Base-by-base conservation (phyloP, 2,113 vertebrate genomes). In the mouse (Mus musculus) region DNA sequence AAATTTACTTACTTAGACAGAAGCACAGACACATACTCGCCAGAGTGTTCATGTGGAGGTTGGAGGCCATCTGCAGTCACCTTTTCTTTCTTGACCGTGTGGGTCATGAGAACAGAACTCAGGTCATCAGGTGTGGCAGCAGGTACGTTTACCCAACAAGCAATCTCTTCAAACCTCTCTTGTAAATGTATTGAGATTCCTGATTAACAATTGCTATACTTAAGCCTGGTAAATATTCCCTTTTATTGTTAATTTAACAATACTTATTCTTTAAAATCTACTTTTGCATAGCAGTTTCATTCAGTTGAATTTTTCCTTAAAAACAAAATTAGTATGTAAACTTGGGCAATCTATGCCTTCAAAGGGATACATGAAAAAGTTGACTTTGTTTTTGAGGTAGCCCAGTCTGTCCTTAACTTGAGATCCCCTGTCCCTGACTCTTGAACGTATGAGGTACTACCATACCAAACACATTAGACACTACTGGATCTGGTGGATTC, bases 171-270 rank as follows among this genome's bases (percentile, higher is more conserved):
- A 2, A 67, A 42, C 8, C 24, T 9, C 61, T 86, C 93, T 91
- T 81, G 65, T 76, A 59, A 92, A 88, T 92, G 36, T 42, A 20
- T 65, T 87, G 33, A 63, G 12, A 71, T 82, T 81, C 71, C 24
- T 72, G 67, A 89, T 87, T 76, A 81, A 30, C 56, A 49, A 78
- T 76, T 76, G 2, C 4, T 59, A 36, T 59, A 20, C 59, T 85
- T 71, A 78, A 65, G 39, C 39, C 59, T 61, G 26, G 5, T 87
- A 95, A 95, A 91, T 87, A 81, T 63, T 95, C 24, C 24, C 39
- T 87, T 89, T 80, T 72, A 86, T 17, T 36, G 75, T 92, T 84
- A 36, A 69, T 36, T 69, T 69, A 76, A 26, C 54, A n/a, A 26
- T 86, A 75, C 73, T 94, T 86, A 24, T 28, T 84, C n/a, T 91